Evolutionary conservation across 1,140 invertebrate species (phyloP).

Genomic region (Callitettix versicolor): DNA sequence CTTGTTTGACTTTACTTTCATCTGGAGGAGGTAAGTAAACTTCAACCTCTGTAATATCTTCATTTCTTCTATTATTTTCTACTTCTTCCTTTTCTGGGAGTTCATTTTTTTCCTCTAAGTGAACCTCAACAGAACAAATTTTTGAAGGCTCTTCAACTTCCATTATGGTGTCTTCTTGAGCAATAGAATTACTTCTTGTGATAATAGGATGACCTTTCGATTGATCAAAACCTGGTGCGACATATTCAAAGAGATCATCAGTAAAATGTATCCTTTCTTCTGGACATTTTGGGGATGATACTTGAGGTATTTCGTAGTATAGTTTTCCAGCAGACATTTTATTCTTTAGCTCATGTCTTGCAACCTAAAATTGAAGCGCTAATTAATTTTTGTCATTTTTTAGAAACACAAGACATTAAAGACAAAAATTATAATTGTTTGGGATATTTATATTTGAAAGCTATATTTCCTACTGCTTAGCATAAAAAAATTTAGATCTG

Average conservation of each 20-base stretch:
- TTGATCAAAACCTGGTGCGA: no score
- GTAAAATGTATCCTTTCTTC: no score
- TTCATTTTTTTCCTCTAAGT: neutral
- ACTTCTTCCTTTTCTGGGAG: neutral
- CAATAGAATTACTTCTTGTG: conserved; percentile 8
- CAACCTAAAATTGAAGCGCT: neutral
- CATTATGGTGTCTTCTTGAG: conserved; percentile 8
- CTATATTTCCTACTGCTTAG: no score
- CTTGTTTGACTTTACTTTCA: neutral
- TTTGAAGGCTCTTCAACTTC: neutral
- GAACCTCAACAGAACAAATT: neutral
- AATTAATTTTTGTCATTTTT: neutral
- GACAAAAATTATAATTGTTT: neutral
- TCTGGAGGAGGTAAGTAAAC: conserved; percentile 1
- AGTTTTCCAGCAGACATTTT: conserved; percentile 3
- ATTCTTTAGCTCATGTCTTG: neutral
- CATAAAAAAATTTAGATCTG: neutral
- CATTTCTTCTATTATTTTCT: neutral
- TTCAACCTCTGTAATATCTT: conserved; percentile 10
- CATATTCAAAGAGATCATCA: no score
- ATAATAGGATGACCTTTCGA: no score
- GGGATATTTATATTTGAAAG: no score
- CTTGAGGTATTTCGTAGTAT: neutral
- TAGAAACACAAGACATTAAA: neutral
- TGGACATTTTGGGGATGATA: neutral